These are phyloP conservation scores for Vulpes vulpes DNA, from an alignment of 2,113 vertebrate species.

Conservation along the genomic window DNA sequence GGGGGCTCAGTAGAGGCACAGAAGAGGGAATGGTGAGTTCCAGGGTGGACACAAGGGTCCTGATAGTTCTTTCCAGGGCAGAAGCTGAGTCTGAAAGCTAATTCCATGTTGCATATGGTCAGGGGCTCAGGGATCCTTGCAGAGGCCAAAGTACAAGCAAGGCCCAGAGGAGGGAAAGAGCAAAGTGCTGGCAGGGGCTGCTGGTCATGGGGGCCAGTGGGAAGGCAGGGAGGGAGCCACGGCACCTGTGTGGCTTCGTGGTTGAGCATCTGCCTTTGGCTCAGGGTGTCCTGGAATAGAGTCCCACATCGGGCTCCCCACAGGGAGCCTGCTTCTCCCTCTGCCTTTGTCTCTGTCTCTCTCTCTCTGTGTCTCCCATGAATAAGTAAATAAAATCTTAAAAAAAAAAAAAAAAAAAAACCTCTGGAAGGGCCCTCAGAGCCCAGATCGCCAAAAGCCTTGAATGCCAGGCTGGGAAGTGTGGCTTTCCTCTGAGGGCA, in stretches of 20 bases:
- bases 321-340: no score
- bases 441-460: background rate
- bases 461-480: background rate
- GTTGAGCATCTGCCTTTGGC: no score
- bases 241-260: no score
- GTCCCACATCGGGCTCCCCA: no score
- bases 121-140: background rate
- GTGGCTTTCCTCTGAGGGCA: background rate
- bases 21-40: fast-evolving
- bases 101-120: background rate
- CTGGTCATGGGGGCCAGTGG: fast-evolving
- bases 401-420: no score
- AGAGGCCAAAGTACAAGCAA: background rate
- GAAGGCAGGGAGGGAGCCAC: background rate
- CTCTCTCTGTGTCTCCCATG: no score
- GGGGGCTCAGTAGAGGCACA: background rate
- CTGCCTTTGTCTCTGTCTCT: no score
- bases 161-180: background rate
- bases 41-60: background rate
- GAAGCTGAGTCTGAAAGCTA: background rate
- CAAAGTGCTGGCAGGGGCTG: background rate
- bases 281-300: no score
- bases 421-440: background rate
- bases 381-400: no score
- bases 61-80: background rate